These are phyloP conservation scores for Pseudomyrmex gracilis DNA, from an alignment of 1,140 invertebrate genomes.

Conservation along the genomic window DNA sequence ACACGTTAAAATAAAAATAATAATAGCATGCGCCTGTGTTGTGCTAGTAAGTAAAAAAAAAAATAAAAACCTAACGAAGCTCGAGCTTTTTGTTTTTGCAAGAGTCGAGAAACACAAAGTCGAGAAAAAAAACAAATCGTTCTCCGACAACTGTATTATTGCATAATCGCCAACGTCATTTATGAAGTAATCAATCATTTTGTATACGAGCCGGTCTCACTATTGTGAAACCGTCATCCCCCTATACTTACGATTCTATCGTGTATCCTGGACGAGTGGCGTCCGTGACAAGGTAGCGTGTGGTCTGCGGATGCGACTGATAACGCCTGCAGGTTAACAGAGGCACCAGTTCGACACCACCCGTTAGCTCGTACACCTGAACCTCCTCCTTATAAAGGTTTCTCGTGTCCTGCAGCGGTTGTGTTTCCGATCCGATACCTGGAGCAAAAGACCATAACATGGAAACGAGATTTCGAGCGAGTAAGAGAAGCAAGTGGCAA, in stretches of 20 bases:
- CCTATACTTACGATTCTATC: constrained; percentile 79
- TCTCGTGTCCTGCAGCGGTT: constrained; percentile 44
- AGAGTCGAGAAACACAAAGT: not conserved
- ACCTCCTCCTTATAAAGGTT: constrained; percentile 75
- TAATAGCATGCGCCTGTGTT: no score
- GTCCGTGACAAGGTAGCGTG: constrained; percentile 85
- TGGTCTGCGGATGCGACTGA: constrained; percentile 74
- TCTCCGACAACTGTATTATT: not conserved
- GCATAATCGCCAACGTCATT: not conserved
- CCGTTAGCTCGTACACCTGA: constrained; percentile 83
- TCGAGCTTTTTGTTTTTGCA: not conserved
- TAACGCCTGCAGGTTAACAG: constrained; percentile 86
- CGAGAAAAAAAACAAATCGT: not conserved
- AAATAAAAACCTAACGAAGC: no score
- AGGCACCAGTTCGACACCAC: constrained; percentile 90
- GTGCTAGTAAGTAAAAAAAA: no score
- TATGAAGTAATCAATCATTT: not conserved
- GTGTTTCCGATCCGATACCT: constrained; percentile 59
- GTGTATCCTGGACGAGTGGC: constrained; percentile 85
- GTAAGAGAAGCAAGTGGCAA: constrained; percentile 30
- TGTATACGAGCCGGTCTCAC: not conserved
- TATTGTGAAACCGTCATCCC: not conserved
- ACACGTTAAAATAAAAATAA: no score
- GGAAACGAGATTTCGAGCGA: constrained; percentile 29
- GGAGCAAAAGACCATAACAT: constrained; percentile 34